These are phyloP conservation scores for Microtus richardsoni DNA, from an alignment of 2,113 vertebrate genomes.

Conservation along the genomic window DNA sequence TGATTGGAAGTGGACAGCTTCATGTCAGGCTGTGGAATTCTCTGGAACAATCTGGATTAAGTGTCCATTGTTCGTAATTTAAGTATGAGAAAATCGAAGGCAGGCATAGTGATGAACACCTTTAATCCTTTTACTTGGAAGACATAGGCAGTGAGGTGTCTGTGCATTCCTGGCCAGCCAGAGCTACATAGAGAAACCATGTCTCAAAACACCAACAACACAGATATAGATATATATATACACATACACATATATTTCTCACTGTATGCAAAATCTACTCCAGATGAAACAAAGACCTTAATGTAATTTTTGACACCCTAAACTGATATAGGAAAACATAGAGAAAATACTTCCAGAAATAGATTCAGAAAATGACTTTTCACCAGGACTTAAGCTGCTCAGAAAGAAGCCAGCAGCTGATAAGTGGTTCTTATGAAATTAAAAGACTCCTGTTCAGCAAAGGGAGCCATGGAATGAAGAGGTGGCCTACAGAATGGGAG, in stretches of 20 bases:
- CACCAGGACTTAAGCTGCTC: neutral
- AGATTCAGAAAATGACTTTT: neutral
- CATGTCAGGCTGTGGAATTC: neutral
- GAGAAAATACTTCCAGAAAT: neutral
- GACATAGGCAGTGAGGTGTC: neutral
- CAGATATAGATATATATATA: too few species aligned
- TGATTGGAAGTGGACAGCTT: neutral
- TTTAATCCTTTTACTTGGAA: too few species aligned
- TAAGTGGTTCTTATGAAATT: neutral
- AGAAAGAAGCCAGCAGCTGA: neutral
- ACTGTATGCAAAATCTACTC: neutral
- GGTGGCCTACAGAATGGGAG: neutral
- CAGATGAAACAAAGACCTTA: neutral
- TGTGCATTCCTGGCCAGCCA: neutral
- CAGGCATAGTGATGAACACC: neutral
- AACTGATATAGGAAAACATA: neutral
- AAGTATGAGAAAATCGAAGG: neutral
- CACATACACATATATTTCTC: neutral
- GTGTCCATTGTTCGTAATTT: neutral
- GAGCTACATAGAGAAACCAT: neutral
- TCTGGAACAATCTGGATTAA: neutral
- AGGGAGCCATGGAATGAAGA: neutral
- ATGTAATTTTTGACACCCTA: neutral
- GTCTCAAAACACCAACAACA: neutral
- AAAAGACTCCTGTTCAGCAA: neutral